Evolutionary conservation across 2,113 vertebrate species (phyloP).

Genomic region (Aegithalos caudatus): DNA sequence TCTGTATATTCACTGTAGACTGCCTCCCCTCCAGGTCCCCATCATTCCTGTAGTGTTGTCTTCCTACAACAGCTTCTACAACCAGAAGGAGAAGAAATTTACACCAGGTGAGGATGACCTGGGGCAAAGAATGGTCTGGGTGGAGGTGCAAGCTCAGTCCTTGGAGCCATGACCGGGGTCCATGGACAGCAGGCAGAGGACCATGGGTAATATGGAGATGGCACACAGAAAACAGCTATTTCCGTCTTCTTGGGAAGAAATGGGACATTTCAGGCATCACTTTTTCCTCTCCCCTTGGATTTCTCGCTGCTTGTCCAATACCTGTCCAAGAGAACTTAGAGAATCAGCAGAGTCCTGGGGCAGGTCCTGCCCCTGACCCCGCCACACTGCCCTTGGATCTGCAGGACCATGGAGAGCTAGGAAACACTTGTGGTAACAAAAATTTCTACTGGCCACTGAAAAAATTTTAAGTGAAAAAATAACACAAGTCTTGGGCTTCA

Average conservation of each 20-base stretch:
- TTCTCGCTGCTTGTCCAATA: background rate
- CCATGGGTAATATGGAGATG: fast-evolving
- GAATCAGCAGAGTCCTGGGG: background rate
- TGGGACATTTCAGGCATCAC: background rate
- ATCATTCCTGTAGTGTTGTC: constrained; percentile 77
- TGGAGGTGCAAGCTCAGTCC: background rate
- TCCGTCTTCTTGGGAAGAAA: background rate
- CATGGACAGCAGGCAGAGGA: background rate
- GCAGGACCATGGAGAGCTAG: background rate
- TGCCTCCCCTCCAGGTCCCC: constrained; percentile 64
- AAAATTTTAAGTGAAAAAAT: background rate
- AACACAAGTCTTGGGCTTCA: background rate
- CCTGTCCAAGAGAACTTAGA: background rate
- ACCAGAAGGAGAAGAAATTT: constrained; percentile 74
- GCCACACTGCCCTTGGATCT: background rate
- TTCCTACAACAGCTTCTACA: constrained; percentile 75
- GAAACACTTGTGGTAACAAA: background rate
- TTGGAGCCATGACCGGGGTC: background rate
- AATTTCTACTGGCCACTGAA: background rate
- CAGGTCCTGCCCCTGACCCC: background rate
- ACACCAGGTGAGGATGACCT: constrained; percentile 62
- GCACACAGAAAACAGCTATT: background rate
- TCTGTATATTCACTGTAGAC: background rate
- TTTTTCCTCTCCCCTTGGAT: background rate
- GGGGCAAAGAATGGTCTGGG: background rate